These are phyloP conservation scores for Pararge aegeria DNA, from an alignment of 1,140 invertebrate species.

Conservation along the genomic window DNA sequence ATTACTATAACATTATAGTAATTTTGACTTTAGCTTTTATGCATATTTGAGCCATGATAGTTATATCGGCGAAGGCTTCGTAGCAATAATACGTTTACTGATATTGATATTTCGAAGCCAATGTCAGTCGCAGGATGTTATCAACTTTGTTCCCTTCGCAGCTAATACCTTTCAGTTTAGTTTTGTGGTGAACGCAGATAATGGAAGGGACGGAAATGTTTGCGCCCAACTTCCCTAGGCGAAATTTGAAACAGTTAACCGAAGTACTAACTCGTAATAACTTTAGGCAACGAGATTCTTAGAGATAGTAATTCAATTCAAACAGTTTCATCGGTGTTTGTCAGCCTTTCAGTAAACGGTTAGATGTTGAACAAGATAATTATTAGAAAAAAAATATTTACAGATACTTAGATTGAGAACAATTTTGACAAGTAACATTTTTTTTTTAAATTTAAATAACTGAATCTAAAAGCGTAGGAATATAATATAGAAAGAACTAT, in stretches of 20 bases:
- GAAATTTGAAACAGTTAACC: not conserved
- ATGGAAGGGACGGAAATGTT: conserved; percentile 12
- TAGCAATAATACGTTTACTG: not conserved
- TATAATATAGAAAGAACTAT: no score
- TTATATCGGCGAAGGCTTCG: not conserved
- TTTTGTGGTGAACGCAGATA: conserved; percentile 15
- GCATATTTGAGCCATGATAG: no score
- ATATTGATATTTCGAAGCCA: conserved; percentile 4
- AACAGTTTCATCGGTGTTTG: not conserved
- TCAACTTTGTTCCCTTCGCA: conserved; percentile 12
- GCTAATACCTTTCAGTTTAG: conserved; percentile 9
- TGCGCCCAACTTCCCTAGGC: conserved; percentile 6
- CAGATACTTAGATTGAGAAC: no score
- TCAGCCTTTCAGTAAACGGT: not conserved
- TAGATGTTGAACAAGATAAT: not conserved
- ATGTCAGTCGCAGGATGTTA: conserved; percentile 13
- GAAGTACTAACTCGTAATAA: conserved; percentile 4
- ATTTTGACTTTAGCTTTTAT: no score
- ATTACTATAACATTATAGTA: no score
- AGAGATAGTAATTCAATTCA: not conserved
- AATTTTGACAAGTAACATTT: no score
- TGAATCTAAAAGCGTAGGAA: no score
- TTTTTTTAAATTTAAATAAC: no score
- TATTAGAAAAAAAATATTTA: no score
- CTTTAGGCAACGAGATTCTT: not conserved